Conservation (phyloP, 2,113 vertebrate genomes). For the Pogonocichla stellata region DNA sequence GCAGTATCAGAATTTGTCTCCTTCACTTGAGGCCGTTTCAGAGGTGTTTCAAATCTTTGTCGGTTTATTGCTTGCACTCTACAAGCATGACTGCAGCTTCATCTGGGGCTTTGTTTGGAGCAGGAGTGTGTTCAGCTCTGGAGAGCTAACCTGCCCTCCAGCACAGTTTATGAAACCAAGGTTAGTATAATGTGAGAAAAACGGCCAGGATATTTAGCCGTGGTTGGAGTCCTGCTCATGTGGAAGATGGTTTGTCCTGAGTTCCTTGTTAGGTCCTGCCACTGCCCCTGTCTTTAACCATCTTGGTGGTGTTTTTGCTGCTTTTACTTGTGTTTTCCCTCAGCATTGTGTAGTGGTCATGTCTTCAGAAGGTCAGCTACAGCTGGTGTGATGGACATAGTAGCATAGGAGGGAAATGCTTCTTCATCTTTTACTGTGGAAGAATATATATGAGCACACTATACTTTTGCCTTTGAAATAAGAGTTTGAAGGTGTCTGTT, state of each 20-base stretch:
- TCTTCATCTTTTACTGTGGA: not conserved
- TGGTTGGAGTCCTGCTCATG: not conserved
- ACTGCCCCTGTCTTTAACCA: not conserved
- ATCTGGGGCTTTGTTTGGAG: not conserved
- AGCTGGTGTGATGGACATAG: not conserved
- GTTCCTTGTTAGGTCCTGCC: not conserved
- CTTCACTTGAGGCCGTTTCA: not conserved
- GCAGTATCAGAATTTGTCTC: not conserved
- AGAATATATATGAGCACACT: not conserved
- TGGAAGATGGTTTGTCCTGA: not conserved
- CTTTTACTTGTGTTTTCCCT: not conserved
- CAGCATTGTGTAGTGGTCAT: rapidly evolving
- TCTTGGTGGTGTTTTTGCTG: not conserved
- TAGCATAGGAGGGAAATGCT: not conserved
- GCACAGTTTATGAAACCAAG: not conserved
- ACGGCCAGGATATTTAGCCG: not conserved
- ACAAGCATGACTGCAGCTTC: not conserved
- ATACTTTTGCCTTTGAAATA: not conserved
- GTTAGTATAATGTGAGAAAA: not conserved
- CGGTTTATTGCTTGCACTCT: not conserved
- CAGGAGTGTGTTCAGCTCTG: not conserved
- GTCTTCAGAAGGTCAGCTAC: not conserved
- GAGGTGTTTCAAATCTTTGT: not conserved
- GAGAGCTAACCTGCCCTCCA: not conserved
- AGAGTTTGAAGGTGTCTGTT: not conserved